Base-by-base conservation (phyloP, 1,140 invertebrate species). In the Anastrepha ludens region DNA sequence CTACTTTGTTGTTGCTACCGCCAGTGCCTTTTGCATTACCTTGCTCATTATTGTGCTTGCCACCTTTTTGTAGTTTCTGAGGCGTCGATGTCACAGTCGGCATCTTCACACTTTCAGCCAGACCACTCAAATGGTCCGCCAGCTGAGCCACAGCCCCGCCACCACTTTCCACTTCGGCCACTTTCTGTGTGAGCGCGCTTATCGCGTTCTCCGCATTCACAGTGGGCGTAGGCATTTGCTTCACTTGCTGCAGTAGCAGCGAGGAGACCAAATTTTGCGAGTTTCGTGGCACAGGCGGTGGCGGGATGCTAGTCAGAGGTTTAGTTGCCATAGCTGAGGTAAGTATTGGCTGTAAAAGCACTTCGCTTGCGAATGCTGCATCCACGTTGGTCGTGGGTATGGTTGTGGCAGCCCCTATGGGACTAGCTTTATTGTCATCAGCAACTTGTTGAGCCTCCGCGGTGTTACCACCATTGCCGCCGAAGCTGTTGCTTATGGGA, bases 231-330 rank as follows among this genome's bases (percentile, higher is more conserved):
- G 89, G 59, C 59, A 88, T 86, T 59, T 62, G 88, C 87, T 90
- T 90, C 87, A 89, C 89, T 29, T 90, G 89, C 88, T 91, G 89
- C 88, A 91, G 74, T 88, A 92, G 90, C 64, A 92, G 90, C 47
- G 90, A 90, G 15, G 88, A 89, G 90, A 91, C 87, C 64, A 92
- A 87, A 88, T 87, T 92, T 81, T 91, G 91, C 3, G 91, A 90
- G 47, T 93, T 92, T 91, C 95, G 94, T 58, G 96, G 96, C 90
- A 96, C 89, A 41, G 96, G 96, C 13, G 96, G 96, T 65, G 95
- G 94, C 9, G 96, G 96, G 87, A 96, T 95, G 86, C 95, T 94
- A 50, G 94, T 89, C 88, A 96, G 92, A 60, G 96, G 94, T 88
- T 94, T 94, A 2, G 96, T 94, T 11, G 94, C 94, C 89, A 94